Conservation (phyloP, 1,140 invertebrate genomes). For the Octopus bimaculoides region DNA sequence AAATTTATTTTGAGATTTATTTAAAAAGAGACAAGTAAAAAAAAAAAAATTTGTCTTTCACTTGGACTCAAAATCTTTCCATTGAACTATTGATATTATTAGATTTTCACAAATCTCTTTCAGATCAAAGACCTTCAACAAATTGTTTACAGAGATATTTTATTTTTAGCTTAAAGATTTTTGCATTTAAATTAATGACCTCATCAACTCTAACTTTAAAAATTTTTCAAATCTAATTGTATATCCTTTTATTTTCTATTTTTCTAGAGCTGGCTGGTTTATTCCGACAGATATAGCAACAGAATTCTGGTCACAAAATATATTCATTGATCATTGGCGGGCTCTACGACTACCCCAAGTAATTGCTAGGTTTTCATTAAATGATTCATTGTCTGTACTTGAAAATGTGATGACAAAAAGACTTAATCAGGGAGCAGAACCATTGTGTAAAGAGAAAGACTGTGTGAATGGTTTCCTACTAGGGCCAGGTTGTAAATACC, state of each 20-base stretch:
- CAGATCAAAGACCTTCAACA: too few relatives aligned
- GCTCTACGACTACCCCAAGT: constrained; percentile 32
- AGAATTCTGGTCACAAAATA: constrained; percentile 31
- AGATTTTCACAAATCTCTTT: too few relatives aligned
- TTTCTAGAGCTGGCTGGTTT: constrained; percentile 70
- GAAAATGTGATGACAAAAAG: constrained; percentile 30
- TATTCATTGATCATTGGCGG: constrained; percentile 47
- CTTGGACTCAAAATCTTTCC: too few relatives aligned
- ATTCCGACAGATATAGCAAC: constrained; percentile 57
- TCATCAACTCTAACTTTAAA: neutral
- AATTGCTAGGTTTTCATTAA: constrained; percentile 29
- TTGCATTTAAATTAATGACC: constrained; percentile 36
- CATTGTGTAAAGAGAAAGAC: constrained; percentile 58
- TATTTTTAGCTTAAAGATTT: too few relatives aligned
- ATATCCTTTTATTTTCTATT: constrained; percentile 4
- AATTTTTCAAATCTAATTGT: neutral
- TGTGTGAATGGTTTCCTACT: constrained; percentile 64
- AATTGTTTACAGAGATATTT: too few relatives aligned
- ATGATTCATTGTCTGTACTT: constrained; percentile 23
- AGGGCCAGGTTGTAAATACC: constrained; percentile 60
- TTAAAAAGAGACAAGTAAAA: too few relatives aligned
- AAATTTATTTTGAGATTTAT: too few relatives aligned
- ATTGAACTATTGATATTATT: too few relatives aligned
- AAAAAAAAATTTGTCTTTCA: too few relatives aligned
- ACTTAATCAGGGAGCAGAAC: constrained; percentile 28